Evolutionary conservation across 2,113 vertebrate species (phyloP), one percentile per base, ranked within the genome.

Genomic region (Corythornis vintsioides): DNA sequence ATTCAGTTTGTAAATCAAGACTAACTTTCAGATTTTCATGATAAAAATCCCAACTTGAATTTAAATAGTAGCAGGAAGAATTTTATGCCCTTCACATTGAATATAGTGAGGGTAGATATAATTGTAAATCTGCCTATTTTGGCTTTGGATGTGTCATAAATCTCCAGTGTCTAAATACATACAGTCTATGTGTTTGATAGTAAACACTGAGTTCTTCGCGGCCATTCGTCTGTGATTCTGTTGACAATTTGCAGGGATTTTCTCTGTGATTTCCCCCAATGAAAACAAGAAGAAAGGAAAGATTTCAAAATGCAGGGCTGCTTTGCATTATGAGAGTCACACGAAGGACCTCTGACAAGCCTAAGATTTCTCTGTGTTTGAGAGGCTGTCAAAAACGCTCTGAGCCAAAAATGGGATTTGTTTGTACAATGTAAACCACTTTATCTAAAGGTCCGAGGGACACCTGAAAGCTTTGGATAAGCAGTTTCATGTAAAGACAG

Each of bases 351-450:
- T 92, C 83, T 89, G 94, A 96, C 92, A 89, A 97, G 81, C 59
- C 75, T 89, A 82, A 90, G 89, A 89, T 90, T 95, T 89, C 91
- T 73, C 15, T 79, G 83, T 89, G 76, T 95, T 93, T 96, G 93
- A 96, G 91, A 95, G 35, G 63, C 95, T 95, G 93, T 97, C 95
- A 97, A 50, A 95, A 96, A 82, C 11, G 7, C 70, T 93, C 75
- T 86, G 89, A 96, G 96, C 93, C 93, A 97, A 95, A 97, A 89
- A 77, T 48, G 69, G 71, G 88, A 95, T 96, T 97, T 96, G 91
- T 94, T 93, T 95, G 65, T 93, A 92, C 78, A 94, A 53, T 86
- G 71, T 86, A 96, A 95, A 95, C 77, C 87, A 67, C 57, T 95
- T 95, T 97, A 95, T 94, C 85, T 94, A 93, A 89, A 86, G 95